A percentile compares a stretch with the other conserved stretches of the same genome.
Conservation (phyloP, 2,797 vertebrate species). For the Rhodeus uyekii region DNA sequence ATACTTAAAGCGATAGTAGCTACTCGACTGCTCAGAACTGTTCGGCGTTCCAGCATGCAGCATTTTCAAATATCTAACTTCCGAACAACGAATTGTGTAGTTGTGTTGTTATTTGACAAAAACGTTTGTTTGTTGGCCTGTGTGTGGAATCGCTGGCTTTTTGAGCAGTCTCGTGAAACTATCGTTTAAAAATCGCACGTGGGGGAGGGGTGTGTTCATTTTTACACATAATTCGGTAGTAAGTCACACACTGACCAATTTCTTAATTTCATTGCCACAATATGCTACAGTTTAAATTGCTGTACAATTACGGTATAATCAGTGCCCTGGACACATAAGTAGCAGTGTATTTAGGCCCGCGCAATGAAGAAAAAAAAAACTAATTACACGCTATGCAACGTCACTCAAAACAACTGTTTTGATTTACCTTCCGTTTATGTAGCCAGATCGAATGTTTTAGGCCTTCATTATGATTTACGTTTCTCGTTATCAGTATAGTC, state of each 20-base stretch:
- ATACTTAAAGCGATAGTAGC: constrained; percentile 72
- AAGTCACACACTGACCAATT: constrained; percentile 11
- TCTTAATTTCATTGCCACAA: not conserved
- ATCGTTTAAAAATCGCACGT: constrained; percentile 2
- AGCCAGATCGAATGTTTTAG: not conserved
- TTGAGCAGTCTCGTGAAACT: not conserved
- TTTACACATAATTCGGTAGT: not conserved
- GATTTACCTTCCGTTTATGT: not conserved
- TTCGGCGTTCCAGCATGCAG: not conserved
- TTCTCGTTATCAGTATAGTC: not conserved
- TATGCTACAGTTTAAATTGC: not conserved
- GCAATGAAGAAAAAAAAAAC: not conserved
- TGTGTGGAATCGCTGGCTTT: not conserved
- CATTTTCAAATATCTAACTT: not conserved
- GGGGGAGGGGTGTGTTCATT: constrained; percentile 41
- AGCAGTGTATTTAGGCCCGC: not conserved
- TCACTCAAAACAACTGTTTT: not conserved
- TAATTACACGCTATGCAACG: not conserved
- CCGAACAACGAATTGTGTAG: not conserved
- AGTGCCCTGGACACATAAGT: not conserved
- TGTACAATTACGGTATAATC: not conserved
- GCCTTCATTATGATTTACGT: not conserved
- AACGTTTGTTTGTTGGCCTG: not conserved
- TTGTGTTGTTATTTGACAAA: constrained; percentile 2
- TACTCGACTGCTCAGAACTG: constrained; percentile 10